Conservation (phyloP, 2,113 vertebrate genomes). For the Cygnus buccinator region DNA sequence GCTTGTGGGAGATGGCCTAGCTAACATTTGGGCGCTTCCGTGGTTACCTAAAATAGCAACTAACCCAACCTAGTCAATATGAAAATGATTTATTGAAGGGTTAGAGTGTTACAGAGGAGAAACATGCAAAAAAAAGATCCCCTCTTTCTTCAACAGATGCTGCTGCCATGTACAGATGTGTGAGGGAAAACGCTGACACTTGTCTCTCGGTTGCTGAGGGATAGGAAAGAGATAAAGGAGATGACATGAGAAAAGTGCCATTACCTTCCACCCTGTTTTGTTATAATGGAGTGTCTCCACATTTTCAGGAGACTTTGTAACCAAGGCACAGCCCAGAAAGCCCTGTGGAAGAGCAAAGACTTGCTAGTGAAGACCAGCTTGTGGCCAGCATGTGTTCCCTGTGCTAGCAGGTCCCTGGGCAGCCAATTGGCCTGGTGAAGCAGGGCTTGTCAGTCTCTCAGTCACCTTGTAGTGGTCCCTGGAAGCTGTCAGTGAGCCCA, state of each 20-base stretch:
- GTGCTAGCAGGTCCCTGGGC: not conserved
- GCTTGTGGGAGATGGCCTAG: not conserved
- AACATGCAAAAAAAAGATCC: not conserved
- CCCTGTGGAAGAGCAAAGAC: not conserved
- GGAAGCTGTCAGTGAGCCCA: not conserved
- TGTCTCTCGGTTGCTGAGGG: not conserved
- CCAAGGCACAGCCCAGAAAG: not conserved
- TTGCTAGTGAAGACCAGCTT: not conserved
- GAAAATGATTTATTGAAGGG: not conserved
- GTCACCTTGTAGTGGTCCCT: not conserved
- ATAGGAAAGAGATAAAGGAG: not conserved
- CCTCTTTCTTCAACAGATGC: not conserved
- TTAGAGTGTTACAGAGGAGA: not conserved
- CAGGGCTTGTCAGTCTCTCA: not conserved
- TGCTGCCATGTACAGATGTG: not conserved
- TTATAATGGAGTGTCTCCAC: not conserved
- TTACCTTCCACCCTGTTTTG: not conserved
- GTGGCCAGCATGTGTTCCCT: accelerated
- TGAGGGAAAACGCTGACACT: not conserved
- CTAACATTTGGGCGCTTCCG: not conserved
- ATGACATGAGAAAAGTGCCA: not conserved
- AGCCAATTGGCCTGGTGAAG: not conserved
- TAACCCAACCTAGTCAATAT: not conserved
- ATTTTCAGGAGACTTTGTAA: not conserved
- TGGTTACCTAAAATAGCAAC: not conserved